Evolutionary conservation across 1,140 invertebrate species (phyloP).

Genomic region (Geopemphigus sp.): DNA sequence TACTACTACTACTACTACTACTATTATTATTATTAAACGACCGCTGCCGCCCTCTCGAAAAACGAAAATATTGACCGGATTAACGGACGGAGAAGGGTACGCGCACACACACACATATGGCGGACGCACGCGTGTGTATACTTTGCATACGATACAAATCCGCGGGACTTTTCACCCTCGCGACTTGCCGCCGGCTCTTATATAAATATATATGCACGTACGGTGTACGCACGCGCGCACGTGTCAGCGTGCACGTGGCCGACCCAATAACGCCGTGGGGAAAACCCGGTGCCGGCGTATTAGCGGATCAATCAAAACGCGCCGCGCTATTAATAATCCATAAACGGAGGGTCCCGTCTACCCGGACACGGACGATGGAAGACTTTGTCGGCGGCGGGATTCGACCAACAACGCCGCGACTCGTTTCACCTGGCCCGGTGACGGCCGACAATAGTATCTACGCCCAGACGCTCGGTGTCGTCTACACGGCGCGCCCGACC

Average conservation of each 20-base stretch:
- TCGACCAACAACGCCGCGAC: too few species aligned
- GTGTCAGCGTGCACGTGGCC: conserved; percentile 23
- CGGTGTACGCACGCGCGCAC: background rate
- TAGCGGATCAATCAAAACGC: conserved; percentile 45
- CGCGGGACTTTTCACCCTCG: conserved; percentile 2
- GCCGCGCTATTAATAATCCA: conserved; percentile 34
- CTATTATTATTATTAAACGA: too few species aligned
- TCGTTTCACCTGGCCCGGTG: too few species aligned
- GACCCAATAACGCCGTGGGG: conserved; percentile 39
- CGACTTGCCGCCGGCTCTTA: background rate
- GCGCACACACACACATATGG: too few species aligned
- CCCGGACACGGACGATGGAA: too few species aligned
- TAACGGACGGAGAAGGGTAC: background rate
- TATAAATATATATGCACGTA: too few species aligned
- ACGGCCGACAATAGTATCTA: conserved; percentile 2
- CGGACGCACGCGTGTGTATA: too few species aligned
- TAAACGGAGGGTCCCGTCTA: background rate
- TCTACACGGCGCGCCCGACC: conserved; percentile 9
- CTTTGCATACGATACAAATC: conserved; percentile 41
- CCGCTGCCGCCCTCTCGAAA: too few species aligned
- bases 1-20: too few species aligned
- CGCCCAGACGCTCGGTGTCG: background rate
- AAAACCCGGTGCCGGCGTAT: conserved; percentile 27
- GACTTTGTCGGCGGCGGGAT: too few species aligned
- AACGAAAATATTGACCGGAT: conserved; percentile 47